phyloP scores from a whole-genome alignment of 2,888 invertebrate genomes.

The Myopa testacea region DNA sequence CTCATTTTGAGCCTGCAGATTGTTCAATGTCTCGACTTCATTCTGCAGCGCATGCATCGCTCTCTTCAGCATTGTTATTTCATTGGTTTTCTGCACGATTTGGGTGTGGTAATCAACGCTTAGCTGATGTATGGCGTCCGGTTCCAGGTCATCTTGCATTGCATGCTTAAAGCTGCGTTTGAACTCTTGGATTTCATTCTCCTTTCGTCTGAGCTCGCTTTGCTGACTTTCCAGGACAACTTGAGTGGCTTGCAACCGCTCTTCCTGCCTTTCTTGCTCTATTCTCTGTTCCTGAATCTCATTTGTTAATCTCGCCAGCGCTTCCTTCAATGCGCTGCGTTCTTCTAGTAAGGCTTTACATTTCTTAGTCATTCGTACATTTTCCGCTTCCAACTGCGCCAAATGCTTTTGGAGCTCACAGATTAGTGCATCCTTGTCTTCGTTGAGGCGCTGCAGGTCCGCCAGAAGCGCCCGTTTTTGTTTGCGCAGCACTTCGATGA shows the following conservation, averaged over 20 bases:
- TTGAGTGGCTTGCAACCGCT: constrained; percentile 50
- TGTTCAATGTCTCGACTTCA: constrained; percentile 53
- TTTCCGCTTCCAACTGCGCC: constrained; percentile 61
- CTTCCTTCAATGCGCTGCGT: constrained; percentile 53
- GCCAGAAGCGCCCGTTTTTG: constrained; percentile 61
- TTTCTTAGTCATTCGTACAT: constrained; percentile 60
- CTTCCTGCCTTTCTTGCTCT: constrained; percentile 51
- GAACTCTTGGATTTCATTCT: constrained; percentile 55
- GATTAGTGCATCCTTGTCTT: constrained; percentile 59
- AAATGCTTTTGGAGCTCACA: constrained; percentile 57
- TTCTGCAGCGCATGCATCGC: constrained; percentile 53
- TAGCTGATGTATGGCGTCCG: constrained; percentile 58
- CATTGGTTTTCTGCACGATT: constrained; percentile 56
- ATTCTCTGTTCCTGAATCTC: constrained; percentile 47
- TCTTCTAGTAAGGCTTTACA: constrained; percentile 57
- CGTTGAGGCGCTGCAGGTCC: constrained; percentile 57
- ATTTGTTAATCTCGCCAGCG: constrained; percentile 49
- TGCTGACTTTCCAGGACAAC: constrained; percentile 50
- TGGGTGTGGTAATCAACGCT: constrained; percentile 58
- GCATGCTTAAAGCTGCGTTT: constrained; percentile 55
- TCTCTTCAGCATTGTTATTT: constrained; percentile 56
- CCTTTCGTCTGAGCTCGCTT: constrained; percentile 52
- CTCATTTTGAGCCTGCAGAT: constrained; percentile 54
- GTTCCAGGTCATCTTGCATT: constrained; percentile 51
- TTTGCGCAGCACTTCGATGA: constrained; percentile 62